Base-by-base conservation (phyloP, 2,113 vertebrate species). In the Dendropsophus ebraccatus region DNA sequence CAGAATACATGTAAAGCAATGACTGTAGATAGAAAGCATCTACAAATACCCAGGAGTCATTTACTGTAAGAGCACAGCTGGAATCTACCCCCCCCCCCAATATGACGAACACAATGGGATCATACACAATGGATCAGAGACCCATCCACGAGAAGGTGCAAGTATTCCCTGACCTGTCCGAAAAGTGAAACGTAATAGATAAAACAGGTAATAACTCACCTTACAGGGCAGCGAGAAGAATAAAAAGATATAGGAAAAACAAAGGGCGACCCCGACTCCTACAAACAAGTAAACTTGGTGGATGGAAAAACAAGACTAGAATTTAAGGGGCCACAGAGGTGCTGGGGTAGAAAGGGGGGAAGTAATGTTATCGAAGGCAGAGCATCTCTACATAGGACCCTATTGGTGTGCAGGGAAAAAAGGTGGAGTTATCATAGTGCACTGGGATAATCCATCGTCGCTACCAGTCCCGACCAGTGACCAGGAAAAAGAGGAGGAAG, bases 351-450 rank as follows among this genome's bases (percentile, higher is more conserved):
- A 45, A 14, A 49, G 50, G 7, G 47, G 47, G 73, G 35, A 21
- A 11, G 37, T 78, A 35, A 35, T 41, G 77, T 30, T 76, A 78
- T 41, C 10, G 45, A 77, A 67, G 83, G 83, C 73, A 50, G 74
- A 50, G 14, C 41, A 28, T 86, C 49, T 14, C 21, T 13, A 19
- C 13, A 17, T 21, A 32, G 30, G 25, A 35, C 30, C 12, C 84
- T 41, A 86, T 80, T 86, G 84, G 84, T 37, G 62, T 19, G 47
- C 45, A 25, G 13, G 17, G 14, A 50, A 85, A 25, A 13, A 23
- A 85, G 83, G 83, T 50, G 83, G 83, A 84, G 83, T 76, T n/a
- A 50, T 1, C 65, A 19, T 5, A 6, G 3, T 13, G 56, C 47
- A 47, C 41, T 25, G 70, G 50, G 52, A 41, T 58, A 41, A 77